Conservation (phyloP, 2,797 vertebrate species). For the Trematomus bernacchii region DNA sequence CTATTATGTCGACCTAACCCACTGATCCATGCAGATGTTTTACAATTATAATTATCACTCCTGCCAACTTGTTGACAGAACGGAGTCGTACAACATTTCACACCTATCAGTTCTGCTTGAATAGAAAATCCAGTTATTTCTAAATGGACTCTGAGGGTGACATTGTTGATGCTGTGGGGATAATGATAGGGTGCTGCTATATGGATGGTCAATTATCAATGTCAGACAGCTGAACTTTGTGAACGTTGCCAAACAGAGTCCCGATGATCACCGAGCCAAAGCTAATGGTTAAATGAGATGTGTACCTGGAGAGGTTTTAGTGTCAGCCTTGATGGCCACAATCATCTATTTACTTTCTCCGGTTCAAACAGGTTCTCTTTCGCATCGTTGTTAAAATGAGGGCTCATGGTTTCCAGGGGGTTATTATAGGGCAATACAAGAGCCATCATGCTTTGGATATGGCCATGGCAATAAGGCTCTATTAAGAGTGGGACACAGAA, state of each 20-base stretch:
- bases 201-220: neutral
- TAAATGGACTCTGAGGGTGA: neutral
- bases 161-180: neutral
- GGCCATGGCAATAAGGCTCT: constrained; percentile 42
- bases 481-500: constrained; percentile 32
- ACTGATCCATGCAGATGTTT: constrained; percentile 8
- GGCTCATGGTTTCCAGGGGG: constrained; percentile 12
- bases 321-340: constrained; percentile 34
- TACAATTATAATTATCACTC: constrained; percentile 7
- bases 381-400: neutral
- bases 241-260: neutral
- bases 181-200: constrained; percentile 5
- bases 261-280: constrained; percentile 7
- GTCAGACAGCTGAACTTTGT: constrained; percentile 9
- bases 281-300: constrained; percentile 48
- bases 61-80: neutral
- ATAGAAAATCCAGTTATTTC: neutral
- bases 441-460: constrained; percentile 18
- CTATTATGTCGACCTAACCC: constrained; percentile 5
- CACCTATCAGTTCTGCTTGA: neutral
- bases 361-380: constrained; percentile 22
- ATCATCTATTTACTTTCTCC: constrained; percentile 39
- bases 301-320: constrained; percentile 34
- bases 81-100: constrained; percentile 5
- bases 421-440: constrained; percentile 25